Evolutionary conservation across 2,888 invertebrate genomes (phyloP).

Genomic region (Dione juno): DNA sequence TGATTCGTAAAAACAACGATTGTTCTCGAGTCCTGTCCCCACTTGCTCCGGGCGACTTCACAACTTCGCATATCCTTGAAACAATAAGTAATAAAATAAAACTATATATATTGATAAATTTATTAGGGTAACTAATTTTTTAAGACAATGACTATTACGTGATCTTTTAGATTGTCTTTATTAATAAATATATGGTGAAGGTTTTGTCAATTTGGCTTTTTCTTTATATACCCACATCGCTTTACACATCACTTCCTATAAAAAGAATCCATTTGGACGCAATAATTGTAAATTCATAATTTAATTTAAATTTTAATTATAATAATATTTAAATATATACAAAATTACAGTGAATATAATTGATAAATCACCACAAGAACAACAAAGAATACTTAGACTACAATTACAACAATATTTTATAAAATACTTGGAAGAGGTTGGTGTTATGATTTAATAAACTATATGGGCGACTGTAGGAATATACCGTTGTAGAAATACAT

Average conservation of each 20-base stretch:
- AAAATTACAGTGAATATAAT: too few relatives aligned
- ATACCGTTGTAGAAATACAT: too few relatives aligned
- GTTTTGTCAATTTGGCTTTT: constrained; percentile 80
- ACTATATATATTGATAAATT: constrained; percentile 82
- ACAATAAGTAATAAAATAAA: constrained; percentile 83
- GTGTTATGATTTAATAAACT: too few relatives aligned
- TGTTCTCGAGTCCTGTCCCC: constrained; percentile 68
- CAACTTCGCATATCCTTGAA: constrained; percentile 84
- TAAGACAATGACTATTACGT: constrained; percentile 83
- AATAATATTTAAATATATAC: too few relatives aligned
- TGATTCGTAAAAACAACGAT: constrained; percentile 80
- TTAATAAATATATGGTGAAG: constrained; percentile 84
- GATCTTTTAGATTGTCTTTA: constrained; percentile 85
- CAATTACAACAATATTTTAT: too few relatives aligned
- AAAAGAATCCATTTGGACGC: too few relatives aligned
- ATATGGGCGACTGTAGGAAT: too few relatives aligned
- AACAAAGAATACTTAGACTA: too few relatives aligned
- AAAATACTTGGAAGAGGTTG: too few relatives aligned
- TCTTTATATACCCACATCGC: constrained; percentile 53
- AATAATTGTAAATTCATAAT: too few relatives aligned
- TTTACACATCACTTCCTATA: neutral
- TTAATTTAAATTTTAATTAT: too few relatives aligned
- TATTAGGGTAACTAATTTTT: constrained; percentile 84
- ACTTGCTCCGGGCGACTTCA: constrained; percentile 68
- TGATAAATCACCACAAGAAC: too few relatives aligned